These are phyloP conservation scores for Bungarus multicinctus DNA, from an alignment of 2,113 vertebrate genomes.

Conservation along the genomic window DNA sequence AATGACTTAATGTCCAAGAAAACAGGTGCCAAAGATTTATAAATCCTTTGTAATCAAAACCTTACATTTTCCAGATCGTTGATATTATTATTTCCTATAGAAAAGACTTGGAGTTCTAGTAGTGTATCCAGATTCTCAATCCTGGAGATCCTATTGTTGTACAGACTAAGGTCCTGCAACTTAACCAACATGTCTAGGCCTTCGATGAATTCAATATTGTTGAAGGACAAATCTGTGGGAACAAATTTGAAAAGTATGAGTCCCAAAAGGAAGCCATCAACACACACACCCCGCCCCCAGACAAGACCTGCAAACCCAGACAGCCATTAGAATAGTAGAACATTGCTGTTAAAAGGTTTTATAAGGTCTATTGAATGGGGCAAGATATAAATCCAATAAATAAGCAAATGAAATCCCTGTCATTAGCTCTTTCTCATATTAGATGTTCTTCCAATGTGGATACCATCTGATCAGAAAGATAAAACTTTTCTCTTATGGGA, in stretches of 20 bases:
- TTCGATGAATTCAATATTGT: constrained; percentile 86
- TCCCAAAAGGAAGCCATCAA: background rate
- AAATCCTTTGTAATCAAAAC: background rate
- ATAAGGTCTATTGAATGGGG: background rate
- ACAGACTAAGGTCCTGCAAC: constrained; percentile 86
- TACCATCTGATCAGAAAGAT: background rate
- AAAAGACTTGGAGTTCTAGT: constrained; percentile 79
- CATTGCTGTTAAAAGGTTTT: background rate
- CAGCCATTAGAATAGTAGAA: background rate
- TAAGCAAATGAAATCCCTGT: background rate
- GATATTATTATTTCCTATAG: constrained; percentile 83
- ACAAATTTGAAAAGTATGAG: background rate
- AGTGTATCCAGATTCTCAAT: constrained; percentile 85
- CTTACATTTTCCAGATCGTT: constrained; percentile 78
- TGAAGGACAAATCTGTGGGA: constrained; percentile 89
- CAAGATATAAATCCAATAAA: background rate
- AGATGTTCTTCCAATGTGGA: too few relatives aligned
- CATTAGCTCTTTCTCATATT: background rate
- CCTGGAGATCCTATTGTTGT: constrained; percentile 82
- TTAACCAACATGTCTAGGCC: constrained; percentile 81
- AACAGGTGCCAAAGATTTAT: background rate
- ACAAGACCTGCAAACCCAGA: background rate
- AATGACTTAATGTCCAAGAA: background rate
- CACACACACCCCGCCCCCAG: background rate
- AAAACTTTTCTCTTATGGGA: background rate